Evolutionary conservation across 2,113 vertebrate genomes (phyloP), one percentile per base, ranked within the genome.

Genomic region (Bufo gargarizans): DNA sequence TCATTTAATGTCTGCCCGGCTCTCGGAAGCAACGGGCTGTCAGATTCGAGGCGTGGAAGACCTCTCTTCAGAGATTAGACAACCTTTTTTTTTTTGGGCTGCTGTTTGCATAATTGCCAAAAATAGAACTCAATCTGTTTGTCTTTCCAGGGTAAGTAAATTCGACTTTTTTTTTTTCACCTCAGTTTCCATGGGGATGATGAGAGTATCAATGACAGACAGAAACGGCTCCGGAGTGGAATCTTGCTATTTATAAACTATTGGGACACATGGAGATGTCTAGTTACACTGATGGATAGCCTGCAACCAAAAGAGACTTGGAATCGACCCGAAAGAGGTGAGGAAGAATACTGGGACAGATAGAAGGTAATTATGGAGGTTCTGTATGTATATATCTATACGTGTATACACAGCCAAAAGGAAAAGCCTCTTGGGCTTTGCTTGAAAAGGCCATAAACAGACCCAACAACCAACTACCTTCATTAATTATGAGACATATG

Each of bases 91-190:
- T 67, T 72, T 82, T 82, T 76, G 4, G 77, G 85, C 59, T 69
- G 77, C 59, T 45, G 76, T 87, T 87, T 87, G 76, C 85, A 87
- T 87, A 87, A 87, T 69, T 78, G 65, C 86, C 78, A 82, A 88
- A 88, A 88, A 88, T 88, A 88, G 86, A 69, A 22, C 69, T 58
- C 86, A 88, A 82, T 88, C 78, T 88, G 86, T 88, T 88, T 88
- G 79, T 88, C 79, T 88, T 63, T 76, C 55, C 65, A 88, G 86
- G 79, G 86, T 88, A 88, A 88, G 79, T 82, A 88, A 88, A 88
- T 88, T 88, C 86, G 47, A 67, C 49, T 63, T 76, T 88, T 88
- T 74, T 79, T 87, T 88, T 74, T 80, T 17, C 56, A 63, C 79
- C 86, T 43, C 69, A 88, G 86, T 88, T 88, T 88, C 86, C 86